A percentile compares a stretch with the other conserved stretches of the same genome.
phyloP scores from a whole-genome alignment of 2,797 vertebrate genomes.

The Sebastes itinus region DNA sequence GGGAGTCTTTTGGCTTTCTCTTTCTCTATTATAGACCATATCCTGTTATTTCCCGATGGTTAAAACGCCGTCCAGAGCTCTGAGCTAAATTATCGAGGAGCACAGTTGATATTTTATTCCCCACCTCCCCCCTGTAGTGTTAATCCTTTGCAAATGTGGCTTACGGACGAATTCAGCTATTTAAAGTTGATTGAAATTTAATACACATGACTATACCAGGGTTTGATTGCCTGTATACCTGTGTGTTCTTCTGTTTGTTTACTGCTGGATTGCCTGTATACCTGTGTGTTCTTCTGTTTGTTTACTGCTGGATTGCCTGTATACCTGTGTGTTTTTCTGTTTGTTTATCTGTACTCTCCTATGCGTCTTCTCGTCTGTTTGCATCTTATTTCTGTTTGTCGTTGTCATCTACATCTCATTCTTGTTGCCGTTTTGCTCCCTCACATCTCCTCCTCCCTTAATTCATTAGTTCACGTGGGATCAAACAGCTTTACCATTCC shows the following conservation, averaged over 20 bases:
- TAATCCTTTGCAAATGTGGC: neutral
- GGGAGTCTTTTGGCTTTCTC: neutral
- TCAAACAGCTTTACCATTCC: slow-evolving; percentile 12
- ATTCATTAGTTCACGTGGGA: neutral
- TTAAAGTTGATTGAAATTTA: neutral
- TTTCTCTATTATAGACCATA: neutral
- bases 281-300: too few relatives aligned
- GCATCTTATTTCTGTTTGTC: neutral
- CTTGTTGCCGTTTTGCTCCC: neutral
- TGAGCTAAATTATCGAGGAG: neutral
- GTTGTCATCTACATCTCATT: neutral
- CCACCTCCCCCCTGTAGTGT: neutral
- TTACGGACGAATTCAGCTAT: neutral
- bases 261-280: too few relatives aligned
- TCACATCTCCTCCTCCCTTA: neutral
- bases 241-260: neutral
- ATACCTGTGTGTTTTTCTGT: too few relatives aligned
- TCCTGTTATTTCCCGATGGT: neutral
- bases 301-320: neutral
- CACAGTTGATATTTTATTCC: neutral
- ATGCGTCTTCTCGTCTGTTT: neutral
- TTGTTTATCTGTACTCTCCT: neutral
- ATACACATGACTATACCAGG: neutral
- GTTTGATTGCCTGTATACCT: neutral
- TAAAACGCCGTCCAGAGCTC: neutral